Conservation (phyloP, 2,113 vertebrate genomes). For the Opisthocomus hoazin region DNA sequence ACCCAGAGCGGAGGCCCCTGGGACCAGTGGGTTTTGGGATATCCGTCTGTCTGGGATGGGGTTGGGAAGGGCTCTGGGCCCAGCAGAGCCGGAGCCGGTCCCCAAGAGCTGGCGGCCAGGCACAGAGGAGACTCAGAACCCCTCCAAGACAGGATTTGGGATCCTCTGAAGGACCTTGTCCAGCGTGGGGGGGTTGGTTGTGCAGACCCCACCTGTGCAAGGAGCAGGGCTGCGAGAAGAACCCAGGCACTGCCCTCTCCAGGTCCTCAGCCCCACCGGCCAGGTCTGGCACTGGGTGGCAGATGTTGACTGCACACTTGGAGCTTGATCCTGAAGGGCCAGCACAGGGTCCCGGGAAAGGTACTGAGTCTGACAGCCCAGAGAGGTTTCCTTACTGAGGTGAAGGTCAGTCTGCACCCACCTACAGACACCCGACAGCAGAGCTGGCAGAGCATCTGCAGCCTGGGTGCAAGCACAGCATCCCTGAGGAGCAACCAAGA, state of each 20-base stretch:
- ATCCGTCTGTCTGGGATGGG: constrained; percentile 47
- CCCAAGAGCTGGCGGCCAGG: not conserved
- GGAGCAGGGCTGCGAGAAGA: not conserved
- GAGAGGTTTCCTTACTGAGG: not conserved
- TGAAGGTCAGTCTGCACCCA: not conserved
- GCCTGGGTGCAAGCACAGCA: not conserved
- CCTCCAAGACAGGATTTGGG: not conserved
- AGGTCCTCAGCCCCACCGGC: not conserved
- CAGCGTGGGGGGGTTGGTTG: not conserved
- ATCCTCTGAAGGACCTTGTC: not conserved
- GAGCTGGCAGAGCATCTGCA: not conserved
- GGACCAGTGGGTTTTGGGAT: constrained; percentile 51
- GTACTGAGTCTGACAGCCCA: not conserved
- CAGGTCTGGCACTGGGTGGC: accelerated
- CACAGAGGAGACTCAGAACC: constrained; percentile 32
- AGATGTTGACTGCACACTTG: not conserved
- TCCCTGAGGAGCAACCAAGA: not conserved
- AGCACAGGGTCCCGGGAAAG: not conserved
- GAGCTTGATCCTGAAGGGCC: not conserved
- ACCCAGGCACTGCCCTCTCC: not conserved
- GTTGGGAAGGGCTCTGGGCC: constrained; percentile 8
- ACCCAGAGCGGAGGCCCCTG: not conserved
- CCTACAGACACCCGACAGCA: not conserved
- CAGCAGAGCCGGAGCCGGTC: not conserved
- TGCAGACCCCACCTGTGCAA: not conserved